These are phyloP conservation scores for Nothobranchius furzeri DNA, from an alignment of 2,113 vertebrate species.

Conservation along the genomic window DNA sequence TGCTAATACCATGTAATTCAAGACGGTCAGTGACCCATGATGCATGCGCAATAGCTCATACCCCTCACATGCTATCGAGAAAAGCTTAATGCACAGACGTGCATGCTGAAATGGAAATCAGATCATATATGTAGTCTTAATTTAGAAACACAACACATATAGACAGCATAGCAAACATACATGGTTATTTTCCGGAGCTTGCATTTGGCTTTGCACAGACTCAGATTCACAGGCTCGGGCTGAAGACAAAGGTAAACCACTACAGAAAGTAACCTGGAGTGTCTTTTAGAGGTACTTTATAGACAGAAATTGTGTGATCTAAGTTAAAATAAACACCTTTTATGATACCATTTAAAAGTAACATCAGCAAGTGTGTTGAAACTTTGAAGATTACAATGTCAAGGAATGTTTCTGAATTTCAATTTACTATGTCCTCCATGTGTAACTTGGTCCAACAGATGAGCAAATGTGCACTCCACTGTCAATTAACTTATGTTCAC, in stretches of 20 bases:
- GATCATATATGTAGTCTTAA: slow-evolving; percentile 26
- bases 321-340: too few species aligned
- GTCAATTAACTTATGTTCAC: too few species aligned
- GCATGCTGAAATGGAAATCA: slow-evolving; percentile 28
- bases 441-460: too few species aligned
- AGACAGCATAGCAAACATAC: slow-evolving; percentile 20
- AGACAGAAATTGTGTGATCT: too few species aligned
- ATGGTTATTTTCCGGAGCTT: slow-evolving; percentile 56
- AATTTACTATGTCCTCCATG: too few species aligned
- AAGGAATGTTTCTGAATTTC: too few species aligned
- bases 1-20: slow-evolving; percentile 86
- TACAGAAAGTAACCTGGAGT: neutral
- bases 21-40: slow-evolving; percentile 58
- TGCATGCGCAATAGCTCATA: slow-evolving; percentile 28
- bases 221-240: slow-evolving; percentile 13
- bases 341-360: too few species aligned
- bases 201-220: slow-evolving; percentile 18
- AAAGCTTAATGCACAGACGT: slow-evolving; percentile 10
- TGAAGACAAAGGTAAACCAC: slow-evolving; percentile 69
- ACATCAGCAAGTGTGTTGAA: too few species aligned
- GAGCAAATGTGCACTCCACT: too few species aligned
- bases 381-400: too few species aligned
- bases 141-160: slow-evolving; percentile 31
- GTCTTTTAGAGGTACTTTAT: too few species aligned
- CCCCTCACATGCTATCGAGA: neutral